Conservation (phyloP, 2,797 vertebrate genomes). For the Nyctalus aviator region DNA sequence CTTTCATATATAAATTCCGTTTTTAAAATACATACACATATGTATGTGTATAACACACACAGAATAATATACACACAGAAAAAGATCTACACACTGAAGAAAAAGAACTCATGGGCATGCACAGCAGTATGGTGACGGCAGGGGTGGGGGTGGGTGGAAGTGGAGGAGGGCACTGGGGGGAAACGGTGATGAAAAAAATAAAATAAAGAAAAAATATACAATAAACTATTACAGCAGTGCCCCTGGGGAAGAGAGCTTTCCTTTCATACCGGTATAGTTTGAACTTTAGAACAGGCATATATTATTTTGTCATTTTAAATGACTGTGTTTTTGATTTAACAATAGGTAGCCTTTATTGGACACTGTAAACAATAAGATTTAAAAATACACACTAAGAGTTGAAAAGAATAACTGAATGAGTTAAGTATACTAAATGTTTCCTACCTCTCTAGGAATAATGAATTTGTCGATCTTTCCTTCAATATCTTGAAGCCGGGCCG, state of each 20-base stretch:
- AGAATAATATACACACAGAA: not conserved
- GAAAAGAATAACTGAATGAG: slow-evolving; percentile 46
- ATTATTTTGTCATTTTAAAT: slow-evolving; percentile 37
- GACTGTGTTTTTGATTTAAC: not conserved
- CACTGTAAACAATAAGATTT: slow-evolving; percentile 5
- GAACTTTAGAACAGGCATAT: slow-evolving; percentile 21
- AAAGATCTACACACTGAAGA: not conserved
- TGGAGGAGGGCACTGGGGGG: not conserved
- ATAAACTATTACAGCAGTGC: not conserved
- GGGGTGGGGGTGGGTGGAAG: not conserved
- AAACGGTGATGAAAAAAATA: not conserved
- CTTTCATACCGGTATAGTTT: not conserved
- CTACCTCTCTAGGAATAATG: slow-evolving; percentile 96
- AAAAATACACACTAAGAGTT: slow-evolving; percentile 1
- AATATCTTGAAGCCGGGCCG: slow-evolving; percentile 95
- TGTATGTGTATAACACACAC: not conserved
- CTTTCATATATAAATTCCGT: not conserved
- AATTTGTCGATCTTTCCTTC: slow-evolving; percentile 96
- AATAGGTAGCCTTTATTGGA: not conserved
- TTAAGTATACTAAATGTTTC: slow-evolving; percentile 57
- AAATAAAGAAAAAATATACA: not conserved
- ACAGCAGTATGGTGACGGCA: not conserved
- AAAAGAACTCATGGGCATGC: not conserved
- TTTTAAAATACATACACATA: not conserved
- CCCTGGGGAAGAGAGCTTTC: not conserved